Evolutionary conservation across 2,888 invertebrate genomes (phyloP).

Genomic region (Isotomurus palustris): DNA sequence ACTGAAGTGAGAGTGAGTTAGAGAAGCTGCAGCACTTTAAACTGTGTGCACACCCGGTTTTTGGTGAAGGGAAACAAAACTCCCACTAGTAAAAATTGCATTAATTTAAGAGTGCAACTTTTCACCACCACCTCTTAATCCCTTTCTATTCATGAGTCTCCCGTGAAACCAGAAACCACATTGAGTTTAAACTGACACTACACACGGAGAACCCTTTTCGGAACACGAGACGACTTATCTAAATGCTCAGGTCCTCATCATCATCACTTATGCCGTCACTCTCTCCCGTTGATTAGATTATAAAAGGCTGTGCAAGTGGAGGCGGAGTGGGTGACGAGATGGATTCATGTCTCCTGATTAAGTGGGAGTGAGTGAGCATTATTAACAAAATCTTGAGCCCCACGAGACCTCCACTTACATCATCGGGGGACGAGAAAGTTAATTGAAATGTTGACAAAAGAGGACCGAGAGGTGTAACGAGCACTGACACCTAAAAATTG

Average conservation of each 20-base stretch:
- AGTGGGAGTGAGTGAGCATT: not conserved
- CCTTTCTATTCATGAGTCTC: not conserved
- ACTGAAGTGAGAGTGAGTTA: too few relatives aligned
- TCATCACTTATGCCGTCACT: too few relatives aligned
- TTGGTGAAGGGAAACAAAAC: too few relatives aligned
- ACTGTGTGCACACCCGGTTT: too few relatives aligned
- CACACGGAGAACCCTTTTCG: not conserved
- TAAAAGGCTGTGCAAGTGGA: not conserved
- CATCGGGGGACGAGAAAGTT: not conserved
- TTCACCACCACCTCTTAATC: too few relatives aligned
- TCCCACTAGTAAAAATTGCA: not conserved
- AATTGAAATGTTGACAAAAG: conserved; percentile 4
- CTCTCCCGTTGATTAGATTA: conserved; percentile 2
- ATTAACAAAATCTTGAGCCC: not conserved
- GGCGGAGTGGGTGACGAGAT: not conserved
- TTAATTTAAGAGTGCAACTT: too few relatives aligned
- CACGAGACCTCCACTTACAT: not conserved
- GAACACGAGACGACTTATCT: not conserved
- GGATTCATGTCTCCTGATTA: conserved; percentile 1
- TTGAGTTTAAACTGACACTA: too few relatives aligned
- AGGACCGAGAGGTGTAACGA: not conserved
- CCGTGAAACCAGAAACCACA: not conserved
- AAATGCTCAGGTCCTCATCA: too few relatives aligned
- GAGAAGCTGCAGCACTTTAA: too few relatives aligned
- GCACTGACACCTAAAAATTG: not conserved